These are phyloP conservation scores for Trichonephila clavata DNA, from an alignment of 1,140 invertebrate genomes.

Conservation along the genomic window DNA sequence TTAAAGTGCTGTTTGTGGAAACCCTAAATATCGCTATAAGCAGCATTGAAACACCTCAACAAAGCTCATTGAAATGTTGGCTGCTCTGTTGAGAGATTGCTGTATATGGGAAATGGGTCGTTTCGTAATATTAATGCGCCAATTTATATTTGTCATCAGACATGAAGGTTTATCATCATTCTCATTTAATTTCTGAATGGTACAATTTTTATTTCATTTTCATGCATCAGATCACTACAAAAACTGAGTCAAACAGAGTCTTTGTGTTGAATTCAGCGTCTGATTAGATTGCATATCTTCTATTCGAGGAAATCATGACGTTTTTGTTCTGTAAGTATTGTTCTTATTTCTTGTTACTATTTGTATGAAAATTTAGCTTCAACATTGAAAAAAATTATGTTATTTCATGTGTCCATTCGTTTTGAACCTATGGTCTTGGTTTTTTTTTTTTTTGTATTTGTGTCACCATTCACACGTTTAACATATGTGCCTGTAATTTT, in stretches of 20 bases:
- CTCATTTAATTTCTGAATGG: constrained; percentile 36
- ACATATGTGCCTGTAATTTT: background rate
- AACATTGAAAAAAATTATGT: background rate
- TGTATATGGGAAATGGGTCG: constrained; percentile 76
- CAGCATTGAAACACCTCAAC: background rate
- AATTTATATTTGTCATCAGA: constrained; percentile 45
- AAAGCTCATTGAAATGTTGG: constrained; percentile 44
- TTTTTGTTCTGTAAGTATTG: constrained; percentile 49
- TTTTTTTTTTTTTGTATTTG: background rate
- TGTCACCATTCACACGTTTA: constrained; percentile 9
- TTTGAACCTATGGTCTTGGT: background rate
- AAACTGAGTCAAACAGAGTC: background rate
- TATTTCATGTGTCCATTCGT: background rate
- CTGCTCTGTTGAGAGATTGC: constrained; percentile 56
- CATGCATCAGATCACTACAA: background rate
- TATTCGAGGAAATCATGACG: constrained; percentile 61
- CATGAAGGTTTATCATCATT: constrained; percentile 43
- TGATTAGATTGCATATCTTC: constrained; percentile 24
- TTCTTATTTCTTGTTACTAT: background rate
- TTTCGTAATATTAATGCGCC: constrained; percentile 71
- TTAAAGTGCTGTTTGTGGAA: background rate
- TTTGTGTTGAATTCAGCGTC: background rate
- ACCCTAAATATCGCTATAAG: background rate
- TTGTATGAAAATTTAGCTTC: background rate
- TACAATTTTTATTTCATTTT: background rate